Percentiles rank a stretch among this genome's conserved stretches.
Conservation (phyloP, 2,113 vertebrate genomes). For the Oreochromis spilurus region DNA sequence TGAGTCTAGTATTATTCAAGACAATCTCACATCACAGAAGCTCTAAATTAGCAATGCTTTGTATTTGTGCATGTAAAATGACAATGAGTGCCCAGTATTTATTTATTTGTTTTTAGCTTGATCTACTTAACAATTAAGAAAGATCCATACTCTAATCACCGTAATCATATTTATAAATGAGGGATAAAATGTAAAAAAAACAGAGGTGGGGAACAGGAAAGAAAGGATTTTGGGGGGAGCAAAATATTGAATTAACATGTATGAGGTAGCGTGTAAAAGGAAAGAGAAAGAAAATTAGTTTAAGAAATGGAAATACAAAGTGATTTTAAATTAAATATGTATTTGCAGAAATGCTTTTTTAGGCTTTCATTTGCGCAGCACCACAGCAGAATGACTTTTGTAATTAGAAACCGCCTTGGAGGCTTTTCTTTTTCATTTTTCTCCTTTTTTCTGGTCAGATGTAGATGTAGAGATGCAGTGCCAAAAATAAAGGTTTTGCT, state of each 20-base stretch:
- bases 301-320: constrained; percentile 6
- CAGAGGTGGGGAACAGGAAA: not conserved
- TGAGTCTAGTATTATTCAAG: not conserved
- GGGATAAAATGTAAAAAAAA: not conserved
- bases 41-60: not conserved
- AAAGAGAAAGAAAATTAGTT: not conserved
- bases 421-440: not conserved
- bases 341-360: constrained; percentile 4
- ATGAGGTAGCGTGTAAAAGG: not conserved
- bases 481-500: not conserved
- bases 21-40: not conserved
- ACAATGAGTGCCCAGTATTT: not conserved
- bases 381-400: not conserved
- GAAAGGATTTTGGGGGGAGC: not conserved
- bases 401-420: not conserved
- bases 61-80: not conserved
- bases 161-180: not conserved
- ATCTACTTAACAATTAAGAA: not conserved
- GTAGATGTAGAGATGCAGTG: not conserved
- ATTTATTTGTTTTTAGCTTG: not conserved
- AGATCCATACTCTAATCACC: not conserved
- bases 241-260: not conserved
- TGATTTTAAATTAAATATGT: constrained; percentile 19
- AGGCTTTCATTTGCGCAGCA: not conserved
- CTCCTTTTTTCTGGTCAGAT: not conserved